Evolutionary conservation across 1,140 invertebrate species (phyloP), one percentile per base, ranked within the genome.

Genomic region (Forficula auricularia): DNA sequence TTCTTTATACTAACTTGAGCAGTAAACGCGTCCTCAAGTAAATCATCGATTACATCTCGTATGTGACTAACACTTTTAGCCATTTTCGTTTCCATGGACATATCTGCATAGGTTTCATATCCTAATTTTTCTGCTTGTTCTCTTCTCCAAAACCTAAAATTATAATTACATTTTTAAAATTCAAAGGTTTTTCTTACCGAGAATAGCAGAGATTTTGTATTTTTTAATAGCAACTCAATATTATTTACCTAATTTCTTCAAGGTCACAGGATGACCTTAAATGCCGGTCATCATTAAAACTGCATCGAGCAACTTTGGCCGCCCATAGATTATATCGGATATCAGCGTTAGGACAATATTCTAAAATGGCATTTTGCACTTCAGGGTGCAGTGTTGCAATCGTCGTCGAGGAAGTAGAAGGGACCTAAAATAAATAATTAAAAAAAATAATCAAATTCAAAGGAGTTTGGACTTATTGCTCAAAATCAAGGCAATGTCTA

Each of bases 61-160:
- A 92, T 73, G 61, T 79, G 83, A 18, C 82, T 71, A n/a, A 89
- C 60, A 48, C 59, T 79, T 22, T 77, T 79, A 2, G 87, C 86
- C 85, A 95, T 92, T 70, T 92, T 94, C 0, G 85, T 91, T 65
- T 85, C 75, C 84, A 95, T 88, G 20, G 81, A 87, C 74, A 94
- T 75, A 20, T 90, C 74, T 0, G 71, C 77, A 62, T 70, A 92
- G 44, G 68, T 76, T 38, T 78, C 64, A 58, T 75, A 95, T 0
- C 88, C 88, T 36, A 94, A 62, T 15, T 79, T 48, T 52, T 75
- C 65, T 0, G 88, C 87, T 54, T 82, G 72, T 36, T 79, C 70
- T 19, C 57, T 58, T 54, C 84, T 75, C 52, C 16, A 55, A 57
- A 51, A 58, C 14, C 34, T 33, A 46, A 45, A 4, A 9, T 46